Evolutionary conservation across 2,113 vertebrate species (phyloP).

Genomic region (Gallinago media): DNA sequence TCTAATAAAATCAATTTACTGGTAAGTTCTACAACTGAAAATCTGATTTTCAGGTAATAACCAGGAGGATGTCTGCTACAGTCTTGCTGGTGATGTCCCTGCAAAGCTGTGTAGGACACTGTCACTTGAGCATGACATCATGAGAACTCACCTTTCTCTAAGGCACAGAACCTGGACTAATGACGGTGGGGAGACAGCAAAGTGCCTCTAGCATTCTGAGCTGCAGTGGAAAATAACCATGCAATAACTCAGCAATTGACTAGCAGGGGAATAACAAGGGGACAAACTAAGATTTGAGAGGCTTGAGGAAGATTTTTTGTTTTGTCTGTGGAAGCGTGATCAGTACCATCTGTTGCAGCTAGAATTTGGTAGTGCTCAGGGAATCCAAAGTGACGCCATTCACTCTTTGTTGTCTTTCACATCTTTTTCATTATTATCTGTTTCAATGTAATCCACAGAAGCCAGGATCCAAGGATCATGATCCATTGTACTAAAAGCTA

Average conservation of each 20-base stretch:
- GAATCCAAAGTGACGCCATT: not conserved
- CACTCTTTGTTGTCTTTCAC: not conserved
- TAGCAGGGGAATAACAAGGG: not conserved
- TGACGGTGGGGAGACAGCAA: not conserved
- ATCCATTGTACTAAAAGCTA: not conserved
- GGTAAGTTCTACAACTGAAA: not conserved
- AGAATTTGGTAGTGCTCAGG: not conserved
- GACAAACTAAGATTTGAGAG: not conserved
- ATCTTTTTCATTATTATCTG: not conserved
- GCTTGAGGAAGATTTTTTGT: not conserved
- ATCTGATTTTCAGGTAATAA: not conserved
- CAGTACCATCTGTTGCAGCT: not conserved
- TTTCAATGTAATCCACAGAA: not conserved
- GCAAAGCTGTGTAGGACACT: fast-evolving
- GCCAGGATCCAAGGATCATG: not conserved
- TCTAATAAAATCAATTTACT: not conserved
- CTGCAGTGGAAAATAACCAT: not conserved
- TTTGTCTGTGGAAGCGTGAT: not conserved
- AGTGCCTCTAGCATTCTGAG: not conserved
- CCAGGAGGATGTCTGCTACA: not conserved
- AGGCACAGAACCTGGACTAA: not conserved
- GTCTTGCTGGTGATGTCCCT: not conserved
- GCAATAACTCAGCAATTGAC: not conserved
- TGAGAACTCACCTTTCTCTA: not conserved
- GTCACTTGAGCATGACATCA: not conserved